phyloP scores from a whole-genome alignment of 1,140 invertebrate species.

The Subanguina moxae region DNA sequence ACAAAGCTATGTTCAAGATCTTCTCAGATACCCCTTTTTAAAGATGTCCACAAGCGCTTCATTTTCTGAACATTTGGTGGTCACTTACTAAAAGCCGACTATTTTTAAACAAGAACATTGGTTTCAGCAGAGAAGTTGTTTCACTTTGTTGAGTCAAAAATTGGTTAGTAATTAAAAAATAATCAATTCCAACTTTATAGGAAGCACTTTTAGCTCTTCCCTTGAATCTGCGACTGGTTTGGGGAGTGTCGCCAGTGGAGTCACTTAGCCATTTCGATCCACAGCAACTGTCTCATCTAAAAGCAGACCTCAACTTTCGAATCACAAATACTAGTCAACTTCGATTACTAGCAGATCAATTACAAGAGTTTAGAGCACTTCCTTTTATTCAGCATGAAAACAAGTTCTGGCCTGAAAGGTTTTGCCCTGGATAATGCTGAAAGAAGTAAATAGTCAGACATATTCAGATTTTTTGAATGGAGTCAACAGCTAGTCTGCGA shows the following conservation, averaged over 20 bases:
- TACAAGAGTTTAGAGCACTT: slow-evolving; percentile 37
- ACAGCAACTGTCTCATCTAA: slow-evolving; percentile 10
- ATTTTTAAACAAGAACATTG: too few species aligned
- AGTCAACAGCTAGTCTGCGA: slow-evolving; percentile 28
- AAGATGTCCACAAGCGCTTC: too few species aligned
- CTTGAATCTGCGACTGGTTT: slow-evolving; percentile 41
- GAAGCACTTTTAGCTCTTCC: too few species aligned
- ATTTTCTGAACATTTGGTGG: too few species aligned
- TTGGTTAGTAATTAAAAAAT: slow-evolving; percentile 12
- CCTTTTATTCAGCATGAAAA: slow-evolving; percentile 47
- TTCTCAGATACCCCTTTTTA: too few species aligned
- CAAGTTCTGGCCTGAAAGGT: slow-evolving; percentile 56
- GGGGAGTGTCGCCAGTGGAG: slow-evolving; percentile 37
- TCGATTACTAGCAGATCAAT: slow-evolving; percentile 32
- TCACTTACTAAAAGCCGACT: too few species aligned
- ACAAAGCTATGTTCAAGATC: too few species aligned
- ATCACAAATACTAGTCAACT: slow-evolving; percentile 39
- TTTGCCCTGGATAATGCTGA: neutral
- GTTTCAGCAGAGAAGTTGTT: slow-evolving; percentile 45
- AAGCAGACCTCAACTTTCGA: slow-evolving; percentile 30
- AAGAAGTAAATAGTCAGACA: neutral
- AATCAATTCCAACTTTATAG: too few species aligned
- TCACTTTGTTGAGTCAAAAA: slow-evolving; percentile 47
- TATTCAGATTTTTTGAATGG: slow-evolving; percentile 45
- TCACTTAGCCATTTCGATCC: slow-evolving; percentile 36